Base-by-base conservation (phyloP, 2,888 invertebrate genomes). In the Pachymerium ferrugineum region DNA sequence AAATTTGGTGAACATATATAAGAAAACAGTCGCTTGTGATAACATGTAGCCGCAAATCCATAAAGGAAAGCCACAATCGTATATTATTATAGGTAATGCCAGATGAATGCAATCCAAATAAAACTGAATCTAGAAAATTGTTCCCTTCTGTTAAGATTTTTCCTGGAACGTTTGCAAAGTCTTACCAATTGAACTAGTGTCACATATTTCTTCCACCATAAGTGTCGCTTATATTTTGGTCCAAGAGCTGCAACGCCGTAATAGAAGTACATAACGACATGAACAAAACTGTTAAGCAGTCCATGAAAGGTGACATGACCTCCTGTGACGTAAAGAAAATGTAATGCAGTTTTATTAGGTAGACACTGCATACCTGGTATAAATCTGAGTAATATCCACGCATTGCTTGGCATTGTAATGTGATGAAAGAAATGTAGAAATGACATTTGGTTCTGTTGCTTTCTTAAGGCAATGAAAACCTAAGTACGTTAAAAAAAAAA, bases 51-150 rank as follows among this genome's bases (percentile, higher is more conserved):
- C 25, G 25, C 10, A 8, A 1, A 62, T 28, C 25, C 12, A 12
- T 25, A 14, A 14, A 3, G 62, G 62, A 10, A 62, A 62, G 28
- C 25, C 28, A 28, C 62, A 62, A 3, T 62, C 62, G 62, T 14
- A 25, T 12, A 10, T 28, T 14, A n/a, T n/a, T n/a, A 62, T 14
- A 1, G 62, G 62, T 10, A 62, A 3, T 0, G 62, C 62, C 62
- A 62, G n/a, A 28, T 62, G 62, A 62, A 62, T 62, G 28, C 62
- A 62, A 14, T 62, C 62, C 62, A 62, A 62, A 25, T 62, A 62
- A 62, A 62, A 62, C 28, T 62, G 62, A 62, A 62, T 14, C 62
- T 62, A n/a, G 12, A 54, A 54, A 54, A n/a, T n/a, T n/a, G n/a
- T n/a, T n/a, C n/a, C n/a, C n/a, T n/a, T n/a, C n/a, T n/a, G n/a